A percentile compares a stretch with the other conserved stretches of the same genome.
Conservation (phyloP, 1,140 invertebrate genomes). For the Pomacea maculata region DNA sequence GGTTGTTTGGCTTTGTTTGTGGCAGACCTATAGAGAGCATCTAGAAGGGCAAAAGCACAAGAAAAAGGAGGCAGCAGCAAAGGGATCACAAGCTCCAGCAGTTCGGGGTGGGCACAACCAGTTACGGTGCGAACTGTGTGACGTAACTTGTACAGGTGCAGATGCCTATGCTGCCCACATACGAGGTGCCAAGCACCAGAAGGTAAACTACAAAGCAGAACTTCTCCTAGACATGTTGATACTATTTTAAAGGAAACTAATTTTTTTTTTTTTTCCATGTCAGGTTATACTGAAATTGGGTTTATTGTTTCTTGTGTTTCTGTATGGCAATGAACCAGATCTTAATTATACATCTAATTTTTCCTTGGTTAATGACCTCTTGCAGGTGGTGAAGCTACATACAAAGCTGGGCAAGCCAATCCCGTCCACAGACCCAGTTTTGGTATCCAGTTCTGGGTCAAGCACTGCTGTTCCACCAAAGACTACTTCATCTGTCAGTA, state of each 20-base stretch:
- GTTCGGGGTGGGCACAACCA: conserved; percentile 59
- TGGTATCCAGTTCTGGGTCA: conserved; percentile 42
- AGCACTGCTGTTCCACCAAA: conserved; percentile 33
- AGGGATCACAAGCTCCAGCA: conserved; percentile 71
- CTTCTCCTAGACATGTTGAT: no score
- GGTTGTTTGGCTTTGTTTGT: neutral
- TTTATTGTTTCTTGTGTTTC: neutral
- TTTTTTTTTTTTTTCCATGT: neutral
- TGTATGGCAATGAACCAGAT: no score
- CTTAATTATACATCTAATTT: neutral
- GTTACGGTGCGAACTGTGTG: conserved; percentile 80
- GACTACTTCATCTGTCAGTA: conserved; percentile 32
- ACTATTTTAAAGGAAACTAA: no score
- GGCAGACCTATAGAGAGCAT: conserved; percentile 93
- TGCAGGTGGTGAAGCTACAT: conserved; percentile 88
- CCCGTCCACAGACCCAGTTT: conserved; percentile 90
- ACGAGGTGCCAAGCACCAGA: conserved; percentile 96
- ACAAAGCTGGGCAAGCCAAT: conserved; percentile 97
- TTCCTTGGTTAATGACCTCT: conserved; percentile 6
- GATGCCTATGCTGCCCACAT: conserved; percentile 99
- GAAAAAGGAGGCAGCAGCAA: conserved; percentile 93
- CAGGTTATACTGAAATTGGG: neutral
- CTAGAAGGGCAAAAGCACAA: conserved; percentile 98
- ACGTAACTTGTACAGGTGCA: conserved; percentile 96
- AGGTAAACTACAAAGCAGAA: conserved; percentile 67